These are phyloP conservation scores for Naja naja DNA, from an alignment of 2,113 vertebrate species.

Conservation along the genomic window DNA sequence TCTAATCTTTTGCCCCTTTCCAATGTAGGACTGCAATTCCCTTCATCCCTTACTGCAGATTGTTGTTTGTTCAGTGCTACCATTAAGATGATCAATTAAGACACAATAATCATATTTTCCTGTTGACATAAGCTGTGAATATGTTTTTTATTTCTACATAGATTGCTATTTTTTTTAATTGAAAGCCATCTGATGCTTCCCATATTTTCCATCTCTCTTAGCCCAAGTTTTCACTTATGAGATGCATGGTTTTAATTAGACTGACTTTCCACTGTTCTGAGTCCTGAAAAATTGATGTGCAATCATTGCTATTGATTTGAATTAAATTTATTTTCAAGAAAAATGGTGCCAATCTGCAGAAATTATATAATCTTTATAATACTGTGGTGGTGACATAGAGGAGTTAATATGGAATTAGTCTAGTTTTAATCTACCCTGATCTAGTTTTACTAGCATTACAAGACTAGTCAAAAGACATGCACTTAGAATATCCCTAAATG, in stretches of 20 bases:
- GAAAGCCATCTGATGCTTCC: not conserved
- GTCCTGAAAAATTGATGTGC: too few relatives aligned
- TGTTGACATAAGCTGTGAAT: not conserved
- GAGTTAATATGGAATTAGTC: too few relatives aligned
- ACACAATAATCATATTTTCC: not conserved
- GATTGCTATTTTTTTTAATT: not conserved
- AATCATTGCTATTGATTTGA: too few relatives aligned
- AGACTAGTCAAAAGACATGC: not conserved
- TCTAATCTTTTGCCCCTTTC: not conserved
- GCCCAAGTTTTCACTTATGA: not conserved
- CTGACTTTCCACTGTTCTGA: too few relatives aligned
- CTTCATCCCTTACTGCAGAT: not conserved
- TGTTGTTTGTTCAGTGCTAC: not conserved
- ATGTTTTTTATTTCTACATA: not conserved
- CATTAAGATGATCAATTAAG: not conserved
- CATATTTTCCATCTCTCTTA: not conserved
- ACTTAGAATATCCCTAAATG: too few relatives aligned
- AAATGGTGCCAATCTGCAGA: too few relatives aligned
- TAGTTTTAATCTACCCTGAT: not conserved
- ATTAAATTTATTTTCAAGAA: too few relatives aligned
- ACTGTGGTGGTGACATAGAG: too few relatives aligned
- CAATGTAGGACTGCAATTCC: not conserved
- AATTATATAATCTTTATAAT: too few relatives aligned
- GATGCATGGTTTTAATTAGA: too few relatives aligned
- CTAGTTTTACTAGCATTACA: not conserved